phyloP scores from a whole-genome alignment of 1,140 invertebrate genomes.

The Bombus vancouverensis region DNA sequence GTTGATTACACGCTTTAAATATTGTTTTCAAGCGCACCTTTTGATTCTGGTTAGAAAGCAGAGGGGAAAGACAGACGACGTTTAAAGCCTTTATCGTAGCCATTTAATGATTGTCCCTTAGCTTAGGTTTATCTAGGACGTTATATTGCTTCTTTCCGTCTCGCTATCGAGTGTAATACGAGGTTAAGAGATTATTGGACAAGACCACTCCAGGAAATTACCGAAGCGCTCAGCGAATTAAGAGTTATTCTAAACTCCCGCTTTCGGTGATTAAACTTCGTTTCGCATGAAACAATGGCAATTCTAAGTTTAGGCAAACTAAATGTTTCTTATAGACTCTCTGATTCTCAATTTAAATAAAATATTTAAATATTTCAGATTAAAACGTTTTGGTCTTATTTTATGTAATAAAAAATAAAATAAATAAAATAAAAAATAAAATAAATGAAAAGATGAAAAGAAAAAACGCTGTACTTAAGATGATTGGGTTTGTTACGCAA shows the following conservation, averaged over 20 bases:
- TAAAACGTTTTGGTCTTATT: background rate
- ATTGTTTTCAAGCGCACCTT: background rate
- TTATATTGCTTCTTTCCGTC: conserved; percentile 58
- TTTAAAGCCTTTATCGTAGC: conserved; percentile 49
- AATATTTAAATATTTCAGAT: background rate
- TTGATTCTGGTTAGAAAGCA: background rate
- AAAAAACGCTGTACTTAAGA: too few relatives aligned
- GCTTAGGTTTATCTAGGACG: conserved; percentile 52
- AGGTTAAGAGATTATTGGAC: conserved; percentile 52
- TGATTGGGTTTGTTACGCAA: background rate
- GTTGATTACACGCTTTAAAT: background rate
- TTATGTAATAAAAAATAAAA: background rate
- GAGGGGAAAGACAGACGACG: background rate
- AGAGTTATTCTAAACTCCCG: background rate
- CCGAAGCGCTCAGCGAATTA: conserved; percentile 31
- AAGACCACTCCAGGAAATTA: conserved; percentile 26
- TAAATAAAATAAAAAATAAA: background rate
- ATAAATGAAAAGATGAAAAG: background rate
- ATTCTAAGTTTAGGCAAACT: background rate
- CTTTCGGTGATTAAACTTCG: background rate
- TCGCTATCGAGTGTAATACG: conserved; percentile 33
- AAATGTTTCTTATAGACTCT: too few relatives aligned
- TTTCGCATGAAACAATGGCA: background rate
- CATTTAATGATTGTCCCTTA: conserved; percentile 48
- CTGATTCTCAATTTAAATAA: too few relatives aligned